phyloP scores from a whole-genome alignment of 2,888 invertebrate species.

The Leptarthrus brevirostris region DNA sequence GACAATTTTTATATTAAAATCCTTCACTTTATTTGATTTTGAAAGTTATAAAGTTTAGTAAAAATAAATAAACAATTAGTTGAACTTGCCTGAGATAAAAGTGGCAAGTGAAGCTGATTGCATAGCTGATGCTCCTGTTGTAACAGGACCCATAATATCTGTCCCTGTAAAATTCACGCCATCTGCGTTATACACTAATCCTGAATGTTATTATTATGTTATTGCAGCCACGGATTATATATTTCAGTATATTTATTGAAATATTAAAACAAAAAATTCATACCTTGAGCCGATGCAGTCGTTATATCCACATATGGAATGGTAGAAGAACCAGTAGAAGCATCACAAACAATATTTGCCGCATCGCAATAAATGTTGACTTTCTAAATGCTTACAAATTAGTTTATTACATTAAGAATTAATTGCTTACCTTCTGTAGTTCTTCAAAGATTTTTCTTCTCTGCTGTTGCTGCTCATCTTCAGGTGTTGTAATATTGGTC shows the following conservation, averaged over 20 bases:
- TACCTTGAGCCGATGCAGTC: conserved; percentile 56
- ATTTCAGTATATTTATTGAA: background rate
- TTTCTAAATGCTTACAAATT: conserved; percentile 61
- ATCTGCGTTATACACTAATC: conserved; percentile 65
- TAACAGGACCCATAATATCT: conserved; percentile 62
- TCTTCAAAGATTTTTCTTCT: conserved; percentile 62
- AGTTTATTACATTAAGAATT: background rate
- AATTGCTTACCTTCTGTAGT: conserved; percentile 52
- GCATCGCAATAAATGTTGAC: conserved; percentile 54
- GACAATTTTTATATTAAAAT: no score
- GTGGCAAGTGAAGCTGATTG: conserved; percentile 56
- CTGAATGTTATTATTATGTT: conserved; percentile 59
- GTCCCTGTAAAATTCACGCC: conserved; percentile 60
- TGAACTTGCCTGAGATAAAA: conserved; percentile 55
- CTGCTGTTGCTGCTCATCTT: conserved; percentile 58
- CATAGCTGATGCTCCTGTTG: conserved; percentile 56
- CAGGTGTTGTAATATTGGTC: conserved; percentile 48
- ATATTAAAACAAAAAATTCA: no score
- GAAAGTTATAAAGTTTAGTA: no score
- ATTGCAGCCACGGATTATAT: background rate
- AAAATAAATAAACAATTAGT: conserved; percentile 3
- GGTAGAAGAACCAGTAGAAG: conserved; percentile 53
- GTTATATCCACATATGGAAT: conserved; percentile 57
- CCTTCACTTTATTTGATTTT: no score
- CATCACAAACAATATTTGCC: conserved; percentile 55